These are phyloP conservation scores for Tetranychus truncatus DNA, from an alignment of 2,888 invertebrate genomes.

Conservation along the genomic window DNA sequence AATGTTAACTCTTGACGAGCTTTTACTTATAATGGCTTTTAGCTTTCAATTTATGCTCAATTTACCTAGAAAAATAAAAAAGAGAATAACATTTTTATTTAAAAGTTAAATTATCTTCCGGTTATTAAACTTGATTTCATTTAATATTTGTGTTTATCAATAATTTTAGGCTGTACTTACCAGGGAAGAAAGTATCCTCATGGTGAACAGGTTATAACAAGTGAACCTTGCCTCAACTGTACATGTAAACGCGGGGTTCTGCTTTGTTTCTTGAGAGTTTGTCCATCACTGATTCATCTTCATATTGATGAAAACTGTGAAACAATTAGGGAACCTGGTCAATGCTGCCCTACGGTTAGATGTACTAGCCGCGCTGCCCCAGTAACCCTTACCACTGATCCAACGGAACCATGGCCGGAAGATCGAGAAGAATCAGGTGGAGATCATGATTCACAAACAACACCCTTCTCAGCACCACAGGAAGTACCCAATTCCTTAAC, in stretches of 20 bases:
- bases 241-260: constrained; percentile 86
- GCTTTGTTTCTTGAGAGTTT: constrained; percentile 81
- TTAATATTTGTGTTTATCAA: too few relatives aligned
- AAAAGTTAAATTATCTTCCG: too few relatives aligned
- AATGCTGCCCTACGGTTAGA: constrained; percentile 56
- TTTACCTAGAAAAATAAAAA: too few relatives aligned
- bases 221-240: constrained; percentile 85
- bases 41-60: too few relatives aligned
- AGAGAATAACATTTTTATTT: too few relatives aligned
- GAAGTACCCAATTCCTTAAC: not conserved
- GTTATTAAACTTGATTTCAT: too few relatives aligned
- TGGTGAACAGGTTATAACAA: constrained; percentile 78
- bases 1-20: not conserved
- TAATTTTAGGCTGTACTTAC: constrained; percentile 56
- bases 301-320: constrained; percentile 12
- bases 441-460: not conserved
- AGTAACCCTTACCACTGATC: constrained; percentile 4
- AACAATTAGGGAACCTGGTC: constrained; percentile 20
- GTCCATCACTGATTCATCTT: constrained; percentile 39
- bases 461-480: not conserved
- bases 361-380: constrained; percentile 34
- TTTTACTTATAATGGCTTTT: not conserved
- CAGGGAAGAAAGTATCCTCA: constrained; percentile 82
- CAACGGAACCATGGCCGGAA: constrained; percentile 2
- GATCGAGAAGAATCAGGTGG: not conserved